Conservation (phyloP, 1,140 invertebrate genomes). For the Lordiphosa collinella region DNA sequence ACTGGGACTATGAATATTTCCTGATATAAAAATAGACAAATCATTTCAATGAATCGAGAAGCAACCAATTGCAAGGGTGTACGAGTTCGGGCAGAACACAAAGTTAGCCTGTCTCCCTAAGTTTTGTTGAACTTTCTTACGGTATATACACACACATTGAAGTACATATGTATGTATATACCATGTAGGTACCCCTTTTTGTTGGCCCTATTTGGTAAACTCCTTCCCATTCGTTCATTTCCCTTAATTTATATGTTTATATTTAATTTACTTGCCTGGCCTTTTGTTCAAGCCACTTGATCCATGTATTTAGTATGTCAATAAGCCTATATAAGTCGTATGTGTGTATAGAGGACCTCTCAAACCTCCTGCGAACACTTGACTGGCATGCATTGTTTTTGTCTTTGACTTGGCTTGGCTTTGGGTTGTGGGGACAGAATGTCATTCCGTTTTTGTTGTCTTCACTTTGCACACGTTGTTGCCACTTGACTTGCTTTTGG, state of each 20-base stretch:
- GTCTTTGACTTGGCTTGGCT: slow-evolving; percentile 24
- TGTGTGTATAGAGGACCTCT: slow-evolving; percentile 11
- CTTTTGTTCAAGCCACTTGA: slow-evolving; percentile 54
- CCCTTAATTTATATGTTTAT: slow-evolving; percentile 47
- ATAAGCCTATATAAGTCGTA: slow-evolving; percentile 34
- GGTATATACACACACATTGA: too few species aligned
- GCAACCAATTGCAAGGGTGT: too few species aligned
- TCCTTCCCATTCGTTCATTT: not conserved
- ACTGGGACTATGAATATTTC: too few species aligned
- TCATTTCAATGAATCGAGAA: too few species aligned
- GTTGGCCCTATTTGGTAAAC: too few species aligned
- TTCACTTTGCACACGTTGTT: slow-evolving; percentile 7
- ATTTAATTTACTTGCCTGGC: slow-evolving; percentile 23
- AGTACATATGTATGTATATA: too few species aligned
- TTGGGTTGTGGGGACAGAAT: not conserved
- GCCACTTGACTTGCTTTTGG: slow-evolving; percentile 4
- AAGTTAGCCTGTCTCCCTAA: too few species aligned
- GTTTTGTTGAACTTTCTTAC: too few species aligned
- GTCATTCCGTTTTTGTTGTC: not conserved
- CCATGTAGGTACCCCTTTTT: too few species aligned
- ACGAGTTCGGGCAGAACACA: too few species aligned
- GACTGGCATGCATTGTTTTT: slow-evolving; percentile 68
- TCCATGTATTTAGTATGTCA: slow-evolving; percentile 67
- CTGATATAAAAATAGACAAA: too few species aligned
- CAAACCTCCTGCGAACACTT: slow-evolving; percentile 18